phyloP scores from a whole-genome alignment of 2,888 invertebrate species.

The Lepeophtheirus nordmannii region DNA sequence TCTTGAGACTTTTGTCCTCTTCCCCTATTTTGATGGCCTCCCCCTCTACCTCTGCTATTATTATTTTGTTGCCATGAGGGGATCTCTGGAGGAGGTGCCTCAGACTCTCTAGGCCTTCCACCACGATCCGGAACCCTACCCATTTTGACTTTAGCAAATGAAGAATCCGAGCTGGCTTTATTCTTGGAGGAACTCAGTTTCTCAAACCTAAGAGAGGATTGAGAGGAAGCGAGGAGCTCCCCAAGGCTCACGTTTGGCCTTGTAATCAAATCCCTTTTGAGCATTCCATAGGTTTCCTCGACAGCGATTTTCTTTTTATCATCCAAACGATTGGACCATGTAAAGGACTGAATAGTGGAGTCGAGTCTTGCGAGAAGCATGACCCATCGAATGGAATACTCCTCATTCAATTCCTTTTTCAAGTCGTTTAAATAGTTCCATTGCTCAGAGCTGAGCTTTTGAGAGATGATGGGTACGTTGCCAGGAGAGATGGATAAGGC shows the following conservation, averaged over 20 bases:
- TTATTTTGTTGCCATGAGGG: constrained; percentile 68
- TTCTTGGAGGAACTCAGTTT: not conserved
- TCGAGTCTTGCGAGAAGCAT: constrained; percentile 11
- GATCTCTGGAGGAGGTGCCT: constrained; percentile 90
- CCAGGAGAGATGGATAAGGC: not conserved
- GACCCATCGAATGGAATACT: constrained; percentile 1
- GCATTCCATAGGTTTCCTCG: not conserved
- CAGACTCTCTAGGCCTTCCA: constrained; percentile 73
- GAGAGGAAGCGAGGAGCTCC: not conserved
- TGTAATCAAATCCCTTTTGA: not conserved
- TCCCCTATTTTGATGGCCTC: too few species aligned
- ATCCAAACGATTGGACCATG: constrained; percentile 2
- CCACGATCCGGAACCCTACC: constrained; percentile 77
- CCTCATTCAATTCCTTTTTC: not conserved
- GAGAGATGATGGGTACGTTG: not conserved
- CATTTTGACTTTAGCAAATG: constrained; percentile 17
- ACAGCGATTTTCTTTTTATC: not conserved
- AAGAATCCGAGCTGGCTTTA: not conserved
- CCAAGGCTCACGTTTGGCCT: not conserved
- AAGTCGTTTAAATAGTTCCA: not conserved
- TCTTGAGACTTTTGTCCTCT: not conserved
- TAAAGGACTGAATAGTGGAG: constrained; percentile 21
- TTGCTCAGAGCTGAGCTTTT: not conserved
- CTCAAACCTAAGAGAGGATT: not conserved
- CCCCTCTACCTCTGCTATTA: not conserved